Percentiles rank a stretch among this genome's conserved stretches.
Evolutionary conservation across 2,113 vertebrate genomes (phyloP).

Genomic region (Casuarius casuarius): DNA sequence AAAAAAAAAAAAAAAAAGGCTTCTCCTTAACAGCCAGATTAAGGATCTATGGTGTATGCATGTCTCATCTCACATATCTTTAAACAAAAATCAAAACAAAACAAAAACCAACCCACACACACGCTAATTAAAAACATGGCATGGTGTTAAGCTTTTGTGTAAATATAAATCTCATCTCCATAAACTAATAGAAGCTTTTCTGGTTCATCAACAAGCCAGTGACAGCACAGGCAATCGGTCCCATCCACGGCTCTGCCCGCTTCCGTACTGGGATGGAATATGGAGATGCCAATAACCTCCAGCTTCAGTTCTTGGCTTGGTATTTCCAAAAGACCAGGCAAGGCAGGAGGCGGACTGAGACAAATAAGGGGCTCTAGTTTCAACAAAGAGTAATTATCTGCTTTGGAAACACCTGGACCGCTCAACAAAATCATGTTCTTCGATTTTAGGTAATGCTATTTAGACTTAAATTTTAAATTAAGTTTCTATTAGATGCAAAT

Average conservation of each 20-base stretch:
- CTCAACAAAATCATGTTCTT: background rate
- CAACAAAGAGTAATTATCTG: background rate
- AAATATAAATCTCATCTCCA: constrained; percentile 54
- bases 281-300: background rate
- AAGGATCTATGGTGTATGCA: fast-evolving
- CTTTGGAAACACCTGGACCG: background rate
- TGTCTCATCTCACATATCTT: background rate
- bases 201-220: constrained; percentile 29
- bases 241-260: background rate
- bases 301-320: background rate
- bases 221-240: background rate
- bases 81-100: no score
- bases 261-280: background rate
- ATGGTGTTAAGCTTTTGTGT: constrained; percentile 35
- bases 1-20: no score
- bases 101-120: no score
- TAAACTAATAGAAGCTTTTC: constrained; percentile 51
- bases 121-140: constrained; percentile 30
- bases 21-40: background rate
- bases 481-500: background rate
- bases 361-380: background rate
- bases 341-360: background rate
- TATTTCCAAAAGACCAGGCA: background rate
- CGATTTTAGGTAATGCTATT: background rate
- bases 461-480: background rate